Evolutionary conservation across 2,797 vertebrate species (phyloP), one percentile per base, ranked within the genome.

Genomic region (Phoeniculus purpureus): DNA sequence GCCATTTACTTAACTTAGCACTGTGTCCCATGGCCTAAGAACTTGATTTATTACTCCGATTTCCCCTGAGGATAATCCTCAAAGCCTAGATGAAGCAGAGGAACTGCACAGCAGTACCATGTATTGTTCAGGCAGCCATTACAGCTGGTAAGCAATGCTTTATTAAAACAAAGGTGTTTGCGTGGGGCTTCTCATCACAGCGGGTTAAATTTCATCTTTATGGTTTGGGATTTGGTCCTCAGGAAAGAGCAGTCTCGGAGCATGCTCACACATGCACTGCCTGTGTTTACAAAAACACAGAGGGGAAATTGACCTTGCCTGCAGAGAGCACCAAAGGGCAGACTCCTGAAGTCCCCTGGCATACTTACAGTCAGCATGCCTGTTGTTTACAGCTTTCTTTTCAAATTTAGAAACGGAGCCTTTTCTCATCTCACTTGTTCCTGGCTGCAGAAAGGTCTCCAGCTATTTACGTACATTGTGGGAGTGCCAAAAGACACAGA

Each of bases 371-470:
- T 89, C 71, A 88, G 85, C 79, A 61, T 27, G 64, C 52, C 45
- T 72, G 92, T 68, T 91, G 92, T 87, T 89, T 92, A 94, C 84
- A 77, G 95, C 55, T 96, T 94, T 94, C 82, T 72, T 91, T 96
- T 95, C 96, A 95, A 87, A 94, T 95, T 94, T 96, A 94, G 89
- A 91, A 95, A 73, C 56, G 79, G 85, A 81, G 81, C 34, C 75
- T 92, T 96, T 96, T 95, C 91, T 94, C 89, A 25, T 94, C 81
- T 94, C 85, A 77, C 92, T 92, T 94, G 52, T 60, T 96, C 85
- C 94, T 91, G 85, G 61, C 73, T 58, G 70, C 27, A 75, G 74
- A 90, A 90, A 90, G 85, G 87, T 85, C 78, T 93, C 67, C 71
- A 80, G 65, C 88, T 88, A 86, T 94, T 91, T 91, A 92, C 81